Conservation (phyloP, 2,113 vertebrate species). For the Perca schrenkii region DNA sequence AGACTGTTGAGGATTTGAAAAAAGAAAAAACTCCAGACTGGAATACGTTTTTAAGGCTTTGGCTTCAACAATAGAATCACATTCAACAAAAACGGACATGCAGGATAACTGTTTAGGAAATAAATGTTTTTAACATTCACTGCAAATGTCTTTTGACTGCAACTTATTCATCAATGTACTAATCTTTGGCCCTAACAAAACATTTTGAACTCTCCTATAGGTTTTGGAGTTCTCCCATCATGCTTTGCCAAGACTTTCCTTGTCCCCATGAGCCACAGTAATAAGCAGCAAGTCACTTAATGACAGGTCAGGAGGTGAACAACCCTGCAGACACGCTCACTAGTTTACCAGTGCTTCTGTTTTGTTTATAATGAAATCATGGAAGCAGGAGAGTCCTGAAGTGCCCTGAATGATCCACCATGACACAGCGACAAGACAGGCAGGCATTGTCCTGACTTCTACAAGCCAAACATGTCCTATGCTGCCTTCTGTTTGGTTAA, state of each 20-base stretch:
- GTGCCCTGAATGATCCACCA: neutral
- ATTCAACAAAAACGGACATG: neutral
- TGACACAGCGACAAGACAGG: conserved; percentile 8
- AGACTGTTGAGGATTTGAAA: neutral
- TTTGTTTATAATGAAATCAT: conserved; percentile 22
- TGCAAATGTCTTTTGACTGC: neutral
- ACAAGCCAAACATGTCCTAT: neutral
- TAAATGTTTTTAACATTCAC: neutral
- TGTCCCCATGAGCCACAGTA: conserved; percentile 18
- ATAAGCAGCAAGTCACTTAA: conserved; percentile 68
- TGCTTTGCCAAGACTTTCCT: conserved; percentile 38
- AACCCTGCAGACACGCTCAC: neutral
- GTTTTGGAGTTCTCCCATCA: conserved; percentile 19
- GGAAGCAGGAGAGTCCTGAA: neutral
- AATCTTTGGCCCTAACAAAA: conserved; percentile 7
- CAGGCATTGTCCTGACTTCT: neutral
- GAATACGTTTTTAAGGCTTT: accelerated
- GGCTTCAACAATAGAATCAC: neutral
- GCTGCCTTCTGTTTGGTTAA: neutral
- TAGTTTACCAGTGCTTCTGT: neutral
- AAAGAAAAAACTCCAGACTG: neutral
- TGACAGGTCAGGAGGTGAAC: conserved; percentile 68
- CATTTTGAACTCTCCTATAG: neutral
- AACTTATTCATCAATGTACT: neutral
- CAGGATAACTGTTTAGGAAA: neutral